Base-by-base conservation (phyloP, 2,797 vertebrate species). In the Enteromius trimaculatus region DNA sequence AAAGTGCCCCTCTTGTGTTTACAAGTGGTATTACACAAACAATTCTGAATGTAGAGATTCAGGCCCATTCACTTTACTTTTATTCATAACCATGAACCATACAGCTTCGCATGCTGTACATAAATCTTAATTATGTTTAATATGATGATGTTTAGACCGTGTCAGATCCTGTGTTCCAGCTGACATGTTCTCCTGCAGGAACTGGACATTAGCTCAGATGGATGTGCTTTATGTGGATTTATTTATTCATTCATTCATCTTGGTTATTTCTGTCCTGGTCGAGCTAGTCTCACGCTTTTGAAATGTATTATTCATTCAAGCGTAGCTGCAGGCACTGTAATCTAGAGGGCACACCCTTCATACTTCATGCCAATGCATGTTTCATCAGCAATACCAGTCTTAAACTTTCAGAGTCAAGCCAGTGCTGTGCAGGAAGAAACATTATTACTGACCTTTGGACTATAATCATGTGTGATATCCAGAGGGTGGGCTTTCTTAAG, bases 301-400 rank as follows among this genome's bases (percentile, higher is more conserved):
- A 86, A 82, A 80, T 70, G 23, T 71, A 88, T 86, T 72, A 88
- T 82, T 89, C 74, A 90, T 90, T 88, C 70, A 89, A 84, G 60
- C 74, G 42, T 85, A 71, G 71, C 85, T 70, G 65, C 58, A 55
- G 83, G 80, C 85, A 51, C 75, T 10, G 49, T 83, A 82, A 86
- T 87, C 37, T 84, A 39, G 78, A 64, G 75, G 82, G 65, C 78
- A 42, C 87, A 71, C 65, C 82, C 66, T 87, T 85, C 88, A 83
- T 60, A 81, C 84, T 79, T 86, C 72, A 81, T 83, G 62, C 51
- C 49, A 72, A 84, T 86, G 76, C 78, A 88, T 88, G 86, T 87
- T 89, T 89, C 84, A 88, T 49, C 29, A 90, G 88, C 85, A 87
- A 83, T 86, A 87, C 39, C 80, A 58, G 16, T 77, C 17, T 37